phyloP scores from a whole-genome alignment of 1,140 invertebrate genomes.

The Ceratitis capitata region DNA sequence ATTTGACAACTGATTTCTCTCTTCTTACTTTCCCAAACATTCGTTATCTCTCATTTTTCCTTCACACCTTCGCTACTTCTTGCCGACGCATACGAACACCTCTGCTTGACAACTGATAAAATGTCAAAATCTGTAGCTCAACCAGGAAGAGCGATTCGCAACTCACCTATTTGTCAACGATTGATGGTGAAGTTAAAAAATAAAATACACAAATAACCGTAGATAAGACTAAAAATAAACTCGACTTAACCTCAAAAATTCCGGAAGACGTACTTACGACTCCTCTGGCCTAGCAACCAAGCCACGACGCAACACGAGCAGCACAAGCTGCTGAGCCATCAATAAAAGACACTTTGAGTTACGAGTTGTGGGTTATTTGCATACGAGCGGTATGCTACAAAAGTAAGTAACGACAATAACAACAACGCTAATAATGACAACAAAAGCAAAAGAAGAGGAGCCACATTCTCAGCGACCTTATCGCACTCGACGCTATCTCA shows the following conservation, averaged over 20 bases:
- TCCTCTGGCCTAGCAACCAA: not conserved
- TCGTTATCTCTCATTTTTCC: no score
- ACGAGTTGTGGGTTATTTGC: slow-evolving; percentile 18
- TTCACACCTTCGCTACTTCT: no score
- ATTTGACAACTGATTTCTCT: no score
- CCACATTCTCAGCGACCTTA: slow-evolving; percentile 23
- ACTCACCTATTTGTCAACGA: not conserved
- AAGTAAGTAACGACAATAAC: no score
- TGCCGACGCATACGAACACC: no score
- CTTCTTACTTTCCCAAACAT: no score
- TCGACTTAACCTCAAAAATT: not conserved
- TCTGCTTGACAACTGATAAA: not conserved
- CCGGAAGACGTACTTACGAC: not conserved
- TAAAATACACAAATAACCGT: not conserved
- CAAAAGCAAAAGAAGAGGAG: not conserved
- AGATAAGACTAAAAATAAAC: not conserved
- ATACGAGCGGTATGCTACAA: not conserved
- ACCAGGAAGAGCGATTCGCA: not conserved
- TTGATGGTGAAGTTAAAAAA: not conserved
- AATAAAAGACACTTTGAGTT: slow-evolving; percentile 28
- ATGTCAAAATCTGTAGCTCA: not conserved
- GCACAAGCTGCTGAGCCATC: not conserved
- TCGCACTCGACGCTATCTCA: not conserved
- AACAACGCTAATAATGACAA: no score
- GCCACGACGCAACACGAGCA: not conserved